Conservation (phyloP, 1,140 invertebrate species). For the Chironomus striatipennis region DNA sequence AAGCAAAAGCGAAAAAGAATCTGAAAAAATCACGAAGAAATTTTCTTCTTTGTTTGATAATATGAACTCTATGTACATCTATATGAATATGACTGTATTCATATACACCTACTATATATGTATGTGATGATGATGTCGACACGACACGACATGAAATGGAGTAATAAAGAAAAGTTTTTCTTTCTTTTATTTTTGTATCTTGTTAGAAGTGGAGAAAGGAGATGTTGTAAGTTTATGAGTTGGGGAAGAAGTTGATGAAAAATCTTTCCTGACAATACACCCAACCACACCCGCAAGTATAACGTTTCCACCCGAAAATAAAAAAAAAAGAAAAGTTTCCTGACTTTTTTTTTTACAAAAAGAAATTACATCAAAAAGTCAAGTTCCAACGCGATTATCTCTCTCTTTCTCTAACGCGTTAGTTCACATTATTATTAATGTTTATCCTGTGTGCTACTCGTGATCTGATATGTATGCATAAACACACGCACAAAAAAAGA, state of each 20-base stretch:
- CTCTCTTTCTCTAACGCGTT: background rate
- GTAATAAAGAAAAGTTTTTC: background rate
- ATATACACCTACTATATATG: background rate
- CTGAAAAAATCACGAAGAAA: too few relatives aligned
- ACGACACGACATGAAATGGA: background rate
- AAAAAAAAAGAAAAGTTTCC: background rate
- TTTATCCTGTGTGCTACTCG: background rate
- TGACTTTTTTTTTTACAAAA: background rate
- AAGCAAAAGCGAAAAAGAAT: too few relatives aligned
- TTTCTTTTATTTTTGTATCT: too few relatives aligned
- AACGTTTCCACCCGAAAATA: background rate
- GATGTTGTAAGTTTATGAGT: background rate
- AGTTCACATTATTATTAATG: background rate
- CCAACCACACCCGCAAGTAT: background rate
- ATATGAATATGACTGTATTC: too few relatives aligned
- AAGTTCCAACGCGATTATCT: background rate
- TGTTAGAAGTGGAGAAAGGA: background rate
- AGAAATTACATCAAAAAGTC: slow-evolving; percentile 9
- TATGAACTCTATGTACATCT: too few relatives aligned
- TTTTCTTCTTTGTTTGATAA: too few relatives aligned
- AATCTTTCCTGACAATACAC: background rate
- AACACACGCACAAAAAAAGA: too few relatives aligned
- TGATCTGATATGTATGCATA: background rate
- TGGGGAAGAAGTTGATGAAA: background rate
- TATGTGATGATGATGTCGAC: background rate